A percentile compares a stretch with the other conserved stretches of the same genome.
phyloP scores from a whole-genome alignment of 2,888 invertebrate species.

The Nebria salina region DNA sequence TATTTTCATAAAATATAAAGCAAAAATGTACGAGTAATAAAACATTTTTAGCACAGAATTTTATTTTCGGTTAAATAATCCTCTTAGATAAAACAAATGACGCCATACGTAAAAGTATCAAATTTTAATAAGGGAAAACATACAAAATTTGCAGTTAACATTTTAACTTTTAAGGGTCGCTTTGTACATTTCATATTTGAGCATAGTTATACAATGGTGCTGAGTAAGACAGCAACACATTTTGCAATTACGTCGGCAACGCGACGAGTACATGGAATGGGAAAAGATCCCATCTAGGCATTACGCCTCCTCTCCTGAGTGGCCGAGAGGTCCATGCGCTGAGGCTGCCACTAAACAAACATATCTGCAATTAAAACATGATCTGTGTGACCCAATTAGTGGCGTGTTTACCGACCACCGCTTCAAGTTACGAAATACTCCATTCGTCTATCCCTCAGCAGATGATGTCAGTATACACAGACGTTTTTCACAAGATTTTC shows the following conservation, averaged over 20 bases:
- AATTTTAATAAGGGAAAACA: neutral
- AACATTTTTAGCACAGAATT: too few relatives aligned
- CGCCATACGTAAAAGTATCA: neutral
- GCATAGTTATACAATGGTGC: neutral
- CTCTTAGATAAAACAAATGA: neutral
- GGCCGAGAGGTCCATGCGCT: neutral
- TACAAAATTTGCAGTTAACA: neutral
- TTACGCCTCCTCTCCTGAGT: neutral
- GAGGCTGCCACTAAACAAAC: constrained; percentile 54
- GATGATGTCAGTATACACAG: neutral
- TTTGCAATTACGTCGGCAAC: neutral
- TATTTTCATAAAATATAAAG: too few relatives aligned
- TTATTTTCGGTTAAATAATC: too few relatives aligned
- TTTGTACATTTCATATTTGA: neutral
- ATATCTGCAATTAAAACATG: constrained; percentile 59
- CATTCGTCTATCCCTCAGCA: neutral
- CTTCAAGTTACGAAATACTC: constrained; percentile 46
- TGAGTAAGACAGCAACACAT: neutral
- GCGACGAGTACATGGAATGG: neutral
- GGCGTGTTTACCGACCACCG: constrained; percentile 54
- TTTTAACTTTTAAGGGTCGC: neutral
- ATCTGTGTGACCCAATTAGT: constrained; percentile 60
- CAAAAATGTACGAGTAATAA: too few relatives aligned
- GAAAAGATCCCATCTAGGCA: neutral
- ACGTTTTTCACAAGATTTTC: too few relatives aligned